Percentiles rank a stretch among this genome's conserved stretches.
phyloP scores from a whole-genome alignment of 2,797 vertebrate genomes.

The Eleutherodactylus coqui region DNA sequence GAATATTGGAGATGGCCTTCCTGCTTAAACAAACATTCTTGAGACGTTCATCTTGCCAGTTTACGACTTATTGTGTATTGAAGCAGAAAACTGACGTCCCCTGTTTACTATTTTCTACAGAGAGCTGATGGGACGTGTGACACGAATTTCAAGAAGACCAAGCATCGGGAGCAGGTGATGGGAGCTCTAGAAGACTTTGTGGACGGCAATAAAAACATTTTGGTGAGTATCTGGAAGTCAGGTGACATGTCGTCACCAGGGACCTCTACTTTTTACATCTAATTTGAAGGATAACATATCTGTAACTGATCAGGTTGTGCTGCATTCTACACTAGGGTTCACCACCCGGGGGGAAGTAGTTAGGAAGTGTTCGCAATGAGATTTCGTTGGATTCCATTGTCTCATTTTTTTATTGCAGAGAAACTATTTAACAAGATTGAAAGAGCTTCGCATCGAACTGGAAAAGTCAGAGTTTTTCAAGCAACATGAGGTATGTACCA shows the following conservation, averaged over 20 bases:
- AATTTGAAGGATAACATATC: too few relatives aligned
- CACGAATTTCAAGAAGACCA: constrained; percentile 84
- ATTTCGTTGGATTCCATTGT: not conserved
- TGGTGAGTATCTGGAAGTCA: constrained; percentile 75
- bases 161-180: constrained; percentile 76
- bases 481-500: constrained; percentile 82
- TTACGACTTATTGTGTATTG: not conserved
- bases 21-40: not conserved
- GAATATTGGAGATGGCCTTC: not conserved
- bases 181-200: constrained; percentile 82
- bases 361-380: not conserved
- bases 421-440: constrained; percentile 71
- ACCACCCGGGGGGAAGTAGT: too few relatives aligned
- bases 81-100: not conserved
- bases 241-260: not conserved
- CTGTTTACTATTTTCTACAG: constrained; percentile 13
- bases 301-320: too few relatives aligned
- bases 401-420: constrained; percentile 70
- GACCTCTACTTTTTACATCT: not conserved
- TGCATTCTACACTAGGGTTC: not conserved
- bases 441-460: constrained; percentile 79
- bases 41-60: not conserved
- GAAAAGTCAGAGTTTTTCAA: constrained; percentile 86
- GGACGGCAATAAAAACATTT: constrained; percentile 73
- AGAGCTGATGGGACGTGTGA: constrained; percentile 70